Evolutionary conservation across 2,888 invertebrate genomes (phyloP).

Genomic region (Phasia obesa): DNA sequence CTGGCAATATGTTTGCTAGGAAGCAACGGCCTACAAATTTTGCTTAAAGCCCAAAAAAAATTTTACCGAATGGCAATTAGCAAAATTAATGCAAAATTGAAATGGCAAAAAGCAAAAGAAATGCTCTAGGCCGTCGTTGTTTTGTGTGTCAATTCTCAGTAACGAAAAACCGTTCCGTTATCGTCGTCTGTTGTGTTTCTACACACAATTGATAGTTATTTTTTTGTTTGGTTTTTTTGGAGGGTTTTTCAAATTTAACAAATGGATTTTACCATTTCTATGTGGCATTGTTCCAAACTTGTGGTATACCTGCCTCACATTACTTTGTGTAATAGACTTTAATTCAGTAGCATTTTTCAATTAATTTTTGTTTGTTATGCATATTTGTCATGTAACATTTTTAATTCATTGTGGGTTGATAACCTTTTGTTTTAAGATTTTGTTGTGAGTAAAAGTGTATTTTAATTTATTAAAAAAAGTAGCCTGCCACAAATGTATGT

Average conservation of each 20-base stretch:
- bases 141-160: too few relatives aligned
- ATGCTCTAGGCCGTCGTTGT: too few relatives aligned
- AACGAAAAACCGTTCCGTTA: too few relatives aligned
- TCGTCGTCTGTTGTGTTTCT: too few relatives aligned
- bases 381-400: not conserved
- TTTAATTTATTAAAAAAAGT: not conserved
- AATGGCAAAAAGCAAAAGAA: too few relatives aligned
- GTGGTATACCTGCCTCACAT: not conserved
- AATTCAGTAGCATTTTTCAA: slow-evolving; percentile 3
- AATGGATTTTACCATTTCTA: not conserved
- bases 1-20: too few relatives aligned
- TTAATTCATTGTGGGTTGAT: slow-evolving; percentile 1
- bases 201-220: too few relatives aligned
- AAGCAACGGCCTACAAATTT: too few relatives aligned
- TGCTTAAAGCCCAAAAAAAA: too few relatives aligned
- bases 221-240: too few relatives aligned
- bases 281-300: slow-evolving; percentile 15
- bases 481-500: not conserved
- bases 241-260: not conserved
- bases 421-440: slow-evolving; percentile 7
- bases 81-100: too few relatives aligned
- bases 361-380: slow-evolving; percentile 5
- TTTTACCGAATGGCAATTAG: too few relatives aligned
- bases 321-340: not conserved
- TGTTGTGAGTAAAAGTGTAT: not conserved